phyloP scores from a whole-genome alignment of 1,140 invertebrate genomes.

The Drosophila tani region DNA sequence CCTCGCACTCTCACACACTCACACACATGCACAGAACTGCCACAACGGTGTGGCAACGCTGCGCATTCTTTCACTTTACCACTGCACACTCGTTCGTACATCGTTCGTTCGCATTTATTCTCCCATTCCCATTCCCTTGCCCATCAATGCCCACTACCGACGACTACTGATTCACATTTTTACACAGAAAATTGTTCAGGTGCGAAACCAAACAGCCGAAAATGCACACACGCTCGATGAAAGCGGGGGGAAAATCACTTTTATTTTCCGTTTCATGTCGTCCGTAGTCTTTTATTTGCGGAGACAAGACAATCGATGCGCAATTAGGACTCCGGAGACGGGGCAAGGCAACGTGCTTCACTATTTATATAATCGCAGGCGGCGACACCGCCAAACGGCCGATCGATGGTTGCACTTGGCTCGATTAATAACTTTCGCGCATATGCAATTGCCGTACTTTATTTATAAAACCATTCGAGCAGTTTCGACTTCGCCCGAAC shows the following conservation, averaged over 20 bases:
- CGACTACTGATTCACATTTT: slow-evolving; percentile 69
- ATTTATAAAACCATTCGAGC: slow-evolving; percentile 78
- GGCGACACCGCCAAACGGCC: slow-evolving; percentile 31
- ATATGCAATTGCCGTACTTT: slow-evolving; percentile 55
- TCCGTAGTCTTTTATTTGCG: slow-evolving; percentile 21
- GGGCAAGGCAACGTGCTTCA: slow-evolving; percentile 57
- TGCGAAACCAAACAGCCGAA: slow-evolving; percentile 21
- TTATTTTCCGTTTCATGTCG: slow-evolving; percentile 23
- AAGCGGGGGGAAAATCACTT: slow-evolving; percentile 19
- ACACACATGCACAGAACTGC: slow-evolving; percentile 28
- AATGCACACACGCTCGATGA: slow-evolving; percentile 7
- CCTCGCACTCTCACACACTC: slow-evolving; percentile 25
- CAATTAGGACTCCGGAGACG: slow-evolving; percentile 61
- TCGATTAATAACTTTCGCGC: slow-evolving; percentile 32
- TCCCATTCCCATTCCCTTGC: slow-evolving; percentile 48
- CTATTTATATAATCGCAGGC: slow-evolving; percentile 73
- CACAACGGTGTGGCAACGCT: slow-evolving; percentile 64
- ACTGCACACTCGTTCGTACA: slow-evolving; percentile 77
- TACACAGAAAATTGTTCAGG: slow-evolving; percentile 57
- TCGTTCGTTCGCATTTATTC: slow-evolving; percentile 67
- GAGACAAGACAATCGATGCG: slow-evolving; percentile 67
- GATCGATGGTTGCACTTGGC: slow-evolving; percentile 30
- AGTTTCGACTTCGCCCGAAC: slow-evolving; percentile 83
- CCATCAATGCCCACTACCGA: slow-evolving; percentile 36
- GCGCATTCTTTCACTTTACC: slow-evolving; percentile 76